These are phyloP conservation scores for Anhinga anhinga DNA, from an alignment of 2,113 vertebrate genomes.

Conservation along the genomic window DNA sequence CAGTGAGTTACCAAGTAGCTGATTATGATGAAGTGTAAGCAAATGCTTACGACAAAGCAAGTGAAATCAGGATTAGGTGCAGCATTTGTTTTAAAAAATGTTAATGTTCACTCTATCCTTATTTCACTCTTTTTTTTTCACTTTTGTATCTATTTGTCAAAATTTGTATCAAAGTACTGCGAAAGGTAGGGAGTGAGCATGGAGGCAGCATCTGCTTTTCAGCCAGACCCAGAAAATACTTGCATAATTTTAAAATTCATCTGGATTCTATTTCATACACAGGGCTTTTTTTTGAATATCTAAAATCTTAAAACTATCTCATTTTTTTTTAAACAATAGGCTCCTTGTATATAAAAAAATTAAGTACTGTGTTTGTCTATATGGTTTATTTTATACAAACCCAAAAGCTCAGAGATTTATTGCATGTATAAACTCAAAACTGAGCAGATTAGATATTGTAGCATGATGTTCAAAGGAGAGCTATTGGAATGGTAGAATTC, in stretches of 20 bases:
- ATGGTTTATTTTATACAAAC: background rate
- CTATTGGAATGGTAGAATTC: conserved; percentile 72
- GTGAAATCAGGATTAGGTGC: background rate
- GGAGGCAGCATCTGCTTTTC: background rate
- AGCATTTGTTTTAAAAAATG: background rate
- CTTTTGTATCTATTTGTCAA: background rate
- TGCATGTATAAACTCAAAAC: conserved; percentile 43
- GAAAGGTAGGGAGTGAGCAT: background rate
- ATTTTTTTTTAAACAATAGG: background rate
- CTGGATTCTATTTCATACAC: background rate
- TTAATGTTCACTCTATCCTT: background rate
- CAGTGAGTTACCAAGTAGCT: background rate
- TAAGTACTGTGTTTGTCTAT: background rate
- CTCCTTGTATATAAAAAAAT: background rate
- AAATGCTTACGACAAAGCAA: background rate
- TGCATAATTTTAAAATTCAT: conserved; percentile 30
- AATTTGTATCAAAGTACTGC: background rate
- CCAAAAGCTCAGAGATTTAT: conserved; percentile 35
- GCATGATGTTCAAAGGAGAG: conserved; percentile 72
- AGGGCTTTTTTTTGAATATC: background rate
- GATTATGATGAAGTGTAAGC: background rate
- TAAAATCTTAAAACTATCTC: background rate
- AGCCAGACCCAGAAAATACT: background rate
- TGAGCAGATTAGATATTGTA: conserved; percentile 64
- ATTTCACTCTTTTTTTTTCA: background rate